A percentile compares a stretch with the other conserved stretches of the same genome.
Evolutionary conservation across 1,140 invertebrate genomes (phyloP).

Genomic region (Eubasilissa regina): DNA sequence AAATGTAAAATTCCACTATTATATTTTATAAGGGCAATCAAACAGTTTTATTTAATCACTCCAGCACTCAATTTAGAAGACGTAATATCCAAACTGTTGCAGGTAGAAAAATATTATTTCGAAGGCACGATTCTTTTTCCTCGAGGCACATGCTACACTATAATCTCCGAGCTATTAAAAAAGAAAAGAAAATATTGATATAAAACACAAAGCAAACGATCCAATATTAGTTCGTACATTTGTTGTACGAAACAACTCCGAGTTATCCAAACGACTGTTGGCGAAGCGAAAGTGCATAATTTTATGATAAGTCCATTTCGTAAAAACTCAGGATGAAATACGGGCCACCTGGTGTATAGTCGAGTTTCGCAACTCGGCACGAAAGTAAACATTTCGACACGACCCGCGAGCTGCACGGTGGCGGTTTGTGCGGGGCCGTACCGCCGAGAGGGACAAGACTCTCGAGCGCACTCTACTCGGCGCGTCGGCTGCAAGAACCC

Average conservation of each 20-base stretch:
- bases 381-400: slow-evolving; percentile 45
- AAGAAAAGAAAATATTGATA: background rate
- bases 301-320: too few species aligned
- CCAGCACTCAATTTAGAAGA: background rate
- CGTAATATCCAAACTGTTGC: slow-evolving; percentile 21
- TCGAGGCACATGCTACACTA: slow-evolving; percentile 18
- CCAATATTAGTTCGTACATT: too few species aligned
- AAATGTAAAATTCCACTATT: slow-evolving; percentile 22
- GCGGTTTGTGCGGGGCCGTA: background rate
- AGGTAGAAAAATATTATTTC: background rate
- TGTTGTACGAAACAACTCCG: too few species aligned
- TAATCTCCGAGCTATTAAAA: background rate
- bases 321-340: slow-evolving; percentile 20
- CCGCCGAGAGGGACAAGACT: background rate
- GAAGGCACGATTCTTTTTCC: background rate
- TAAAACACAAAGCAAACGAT: background rate
- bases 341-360: slow-evolving; percentile 27
- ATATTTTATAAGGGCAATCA: background rate
- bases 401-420: background rate
- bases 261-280: too few species aligned
- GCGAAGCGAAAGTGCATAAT: too few species aligned
- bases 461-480: background rate
- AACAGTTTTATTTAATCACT: background rate
- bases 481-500: background rate
- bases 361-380: slow-evolving; percentile 30